These are phyloP conservation scores for Tiliacea citrago DNA, from an alignment of 2,888 invertebrate genomes.

Conservation along the genomic window DNA sequence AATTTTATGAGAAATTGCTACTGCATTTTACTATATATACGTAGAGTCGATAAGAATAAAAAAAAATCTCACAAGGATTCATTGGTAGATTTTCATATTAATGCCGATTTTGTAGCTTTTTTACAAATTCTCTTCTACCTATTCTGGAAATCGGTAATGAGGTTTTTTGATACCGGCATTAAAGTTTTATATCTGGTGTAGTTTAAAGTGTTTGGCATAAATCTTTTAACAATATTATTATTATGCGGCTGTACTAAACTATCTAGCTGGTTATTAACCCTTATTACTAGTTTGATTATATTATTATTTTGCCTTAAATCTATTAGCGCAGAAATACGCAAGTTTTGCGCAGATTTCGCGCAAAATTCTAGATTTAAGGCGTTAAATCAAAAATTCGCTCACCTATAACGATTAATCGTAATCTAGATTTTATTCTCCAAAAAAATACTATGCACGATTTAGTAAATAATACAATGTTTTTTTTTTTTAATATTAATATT, in stretches of 20 bases:
- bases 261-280: conserved; percentile 42
- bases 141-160: too few relatives aligned
- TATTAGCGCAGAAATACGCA: conserved; percentile 21
- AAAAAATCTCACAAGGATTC: too few relatives aligned
- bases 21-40: too few relatives aligned
- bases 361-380: conserved; percentile 16
- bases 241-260: conserved; percentile 49
- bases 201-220: too few relatives aligned
- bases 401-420: neutral
- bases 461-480: conserved; percentile 27
- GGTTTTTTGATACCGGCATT: too few relatives aligned
- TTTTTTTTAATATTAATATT: conserved; percentile 9
- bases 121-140: too few relatives aligned
- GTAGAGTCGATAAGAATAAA: too few relatives aligned
- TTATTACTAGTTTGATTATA: conserved; percentile 33
- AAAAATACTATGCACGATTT: conserved; percentile 51
- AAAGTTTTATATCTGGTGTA: too few relatives aligned
- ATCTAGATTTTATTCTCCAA: conserved; percentile 7
- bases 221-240: conserved; percentile 6
- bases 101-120: too few relatives aligned
- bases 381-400: conserved; percentile 16
- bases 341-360: conserved; percentile 12
- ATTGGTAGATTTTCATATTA: too few relatives aligned
- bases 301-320: conserved; percentile 25
- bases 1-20: too few relatives aligned